A percentile compares a stretch with the other conserved stretches of the same genome.
Evolutionary conservation across 2,113 vertebrate genomes (phyloP).

Genomic region (Hemiscyllium ocellatum): DNA sequence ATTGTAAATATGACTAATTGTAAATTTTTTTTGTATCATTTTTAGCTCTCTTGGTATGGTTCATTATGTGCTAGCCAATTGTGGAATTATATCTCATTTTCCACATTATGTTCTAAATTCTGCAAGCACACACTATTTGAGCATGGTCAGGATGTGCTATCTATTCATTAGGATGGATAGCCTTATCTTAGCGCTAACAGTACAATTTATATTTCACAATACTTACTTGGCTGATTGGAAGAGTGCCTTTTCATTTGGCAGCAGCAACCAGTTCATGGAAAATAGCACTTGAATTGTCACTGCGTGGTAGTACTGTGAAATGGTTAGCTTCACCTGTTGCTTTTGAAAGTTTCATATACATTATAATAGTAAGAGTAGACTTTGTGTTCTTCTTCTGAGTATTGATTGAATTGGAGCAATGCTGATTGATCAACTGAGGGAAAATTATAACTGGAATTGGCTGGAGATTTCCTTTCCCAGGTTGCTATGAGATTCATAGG

Average conservation of each 20-base stretch:
- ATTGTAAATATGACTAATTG: neutral
- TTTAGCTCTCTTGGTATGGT: neutral
- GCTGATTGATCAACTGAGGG: neutral
- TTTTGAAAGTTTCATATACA: neutral
- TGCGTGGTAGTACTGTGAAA: neutral
- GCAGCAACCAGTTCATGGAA: neutral
- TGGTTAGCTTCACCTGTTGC: neutral
- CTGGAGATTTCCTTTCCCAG: neutral
- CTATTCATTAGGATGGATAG: neutral
- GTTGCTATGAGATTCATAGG: neutral
- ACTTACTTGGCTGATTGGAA: neutral
- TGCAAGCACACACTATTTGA: neutral
- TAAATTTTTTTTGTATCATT: neutral
- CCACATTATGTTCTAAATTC: neutral
- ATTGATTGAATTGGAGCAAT: neutral
- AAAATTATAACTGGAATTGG: neutral
- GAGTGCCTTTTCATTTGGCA: neutral
- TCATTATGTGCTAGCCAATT: neutral
- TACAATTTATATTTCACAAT: neutral
- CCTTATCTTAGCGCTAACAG: neutral
- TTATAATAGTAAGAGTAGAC: neutral
- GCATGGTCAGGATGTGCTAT: neutral
- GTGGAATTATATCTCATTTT: neutral
- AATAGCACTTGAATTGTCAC: neutral
- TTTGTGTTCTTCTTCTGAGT: neutral